Percentiles rank a stretch among this genome's conserved stretches.
Conservation (phyloP, 2,797 vertebrate species). For the Gambusia yucatana region DNA sequence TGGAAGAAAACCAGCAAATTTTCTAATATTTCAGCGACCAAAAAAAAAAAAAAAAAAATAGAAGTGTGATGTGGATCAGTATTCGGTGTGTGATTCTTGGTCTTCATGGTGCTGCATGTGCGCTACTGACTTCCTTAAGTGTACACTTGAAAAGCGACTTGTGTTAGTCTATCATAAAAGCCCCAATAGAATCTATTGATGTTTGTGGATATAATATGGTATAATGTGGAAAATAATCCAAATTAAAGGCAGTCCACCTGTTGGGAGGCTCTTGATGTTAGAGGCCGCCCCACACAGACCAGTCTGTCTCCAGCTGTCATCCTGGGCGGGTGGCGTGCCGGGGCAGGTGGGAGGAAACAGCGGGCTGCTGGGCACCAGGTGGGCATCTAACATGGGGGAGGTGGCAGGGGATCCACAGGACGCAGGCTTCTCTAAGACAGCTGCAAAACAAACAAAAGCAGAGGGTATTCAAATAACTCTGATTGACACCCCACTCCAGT, state of each 20-base stretch:
- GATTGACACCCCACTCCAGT: background rate
- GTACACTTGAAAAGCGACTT: background rate
- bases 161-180: background rate
- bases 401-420: conserved; percentile 60
- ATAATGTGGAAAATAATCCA: background rate
- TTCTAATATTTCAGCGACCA: background rate
- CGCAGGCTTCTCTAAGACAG: conserved; percentile 74
- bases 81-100: background rate
- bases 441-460: conserved; percentile 52
- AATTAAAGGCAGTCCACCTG: conserved; percentile 57
- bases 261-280: conserved; percentile 43
- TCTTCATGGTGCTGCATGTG: background rate
- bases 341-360: conserved; percentile 79
- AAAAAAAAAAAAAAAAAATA: background rate
- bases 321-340: conserved; percentile 71
- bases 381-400: conserved; percentile 72
- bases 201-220: background rate
- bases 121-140: background rate
- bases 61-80: background rate
- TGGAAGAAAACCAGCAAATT: background rate
- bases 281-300: conserved; percentile 39
- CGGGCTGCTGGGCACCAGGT: conserved; percentile 77
- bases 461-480: background rate
- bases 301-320: conserved; percentile 75
- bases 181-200: background rate